Evolutionary conservation across 2,797 vertebrate genomes (phyloP), one percentile per base, ranked within the genome.

Genomic region (Eulemur albifrons): DNA sequence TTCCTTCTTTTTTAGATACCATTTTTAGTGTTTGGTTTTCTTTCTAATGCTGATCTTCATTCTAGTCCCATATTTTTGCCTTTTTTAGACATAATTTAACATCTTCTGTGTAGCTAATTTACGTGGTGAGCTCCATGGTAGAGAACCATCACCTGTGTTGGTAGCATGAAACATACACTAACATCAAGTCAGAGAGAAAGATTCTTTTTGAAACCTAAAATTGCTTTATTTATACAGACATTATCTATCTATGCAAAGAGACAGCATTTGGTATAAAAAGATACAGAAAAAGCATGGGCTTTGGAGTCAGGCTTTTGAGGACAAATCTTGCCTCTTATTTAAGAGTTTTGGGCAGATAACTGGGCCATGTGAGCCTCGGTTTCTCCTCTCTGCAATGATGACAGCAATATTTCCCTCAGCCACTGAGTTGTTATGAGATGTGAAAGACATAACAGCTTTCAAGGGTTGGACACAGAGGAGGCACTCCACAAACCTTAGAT

Each of bases 151-250:
- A 30, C 7, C 45, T 94, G 52, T 72, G 32, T 8, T 52, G 35
- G 87, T 17, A 75, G 50, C 13, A 43, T 6, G 61, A 77, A 59
- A 89, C 21, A 86, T 57, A 86, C 8, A 40, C 10, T 48, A 67
- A 32, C 17, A 21, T 84, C 35, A 43, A 40, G 17, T 76, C 43
- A 3, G 54, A 27, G 35, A 90, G 23, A 86, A 8, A 76, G 54
- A n/a, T 59, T 95, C 12, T 69, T 96, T 61, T 32, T 52, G 67
- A 95, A 73, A 80, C 70, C 23, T 81, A 67, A 43, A 90, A 35
- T 48, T 50, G 13, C n/a, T 86, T 87, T 70, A 54, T 72, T 83
- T 79, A n/a, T 57, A 8, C 32, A 30, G 15, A 89, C 13, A 65
- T 54, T 52, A 32, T 52, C 40, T 73, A 20, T 50, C 40, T 73